These are phyloP conservation scores for Thymelicus acteon DNA, from an alignment of 2,888 invertebrate species.

Conservation along the genomic window DNA sequence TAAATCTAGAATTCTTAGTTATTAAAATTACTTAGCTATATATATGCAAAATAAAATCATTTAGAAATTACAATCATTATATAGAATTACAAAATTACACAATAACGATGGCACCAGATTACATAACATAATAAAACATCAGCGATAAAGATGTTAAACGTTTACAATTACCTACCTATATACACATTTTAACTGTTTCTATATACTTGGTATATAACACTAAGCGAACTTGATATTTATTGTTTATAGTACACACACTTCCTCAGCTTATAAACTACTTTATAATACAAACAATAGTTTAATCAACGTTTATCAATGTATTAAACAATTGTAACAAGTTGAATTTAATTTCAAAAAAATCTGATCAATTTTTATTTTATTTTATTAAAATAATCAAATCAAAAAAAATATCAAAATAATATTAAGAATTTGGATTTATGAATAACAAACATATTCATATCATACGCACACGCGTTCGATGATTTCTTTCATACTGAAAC, in stretches of 20 bases:
- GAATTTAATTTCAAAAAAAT: too few species aligned
- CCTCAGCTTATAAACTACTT: too few species aligned
- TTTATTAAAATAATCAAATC: too few species aligned
- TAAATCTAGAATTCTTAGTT: conserved; percentile 57
- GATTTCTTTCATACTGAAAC: too few species aligned
- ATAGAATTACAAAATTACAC: conserved; percentile 36
- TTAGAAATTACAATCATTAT: conserved; percentile 30
- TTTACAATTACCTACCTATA: conserved; percentile 32
- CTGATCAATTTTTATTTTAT: too few species aligned
- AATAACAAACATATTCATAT: too few species aligned
- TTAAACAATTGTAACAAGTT: too few species aligned
- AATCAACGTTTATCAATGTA: too few species aligned
- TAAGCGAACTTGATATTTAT: conserved; percentile 30
- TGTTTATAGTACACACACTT: conserved; percentile 23
- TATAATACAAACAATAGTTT: too few species aligned
- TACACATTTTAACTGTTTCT: conserved; percentile 32
- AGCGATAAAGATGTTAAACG: conserved; percentile 29
- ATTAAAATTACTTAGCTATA: conserved; percentile 45
- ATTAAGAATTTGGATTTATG: too few species aligned
- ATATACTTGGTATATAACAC: conserved; percentile 31
- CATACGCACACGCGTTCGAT: too few species aligned
- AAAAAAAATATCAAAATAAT: too few species aligned
- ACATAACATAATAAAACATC: conserved; percentile 26
- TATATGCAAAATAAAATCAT: conserved; percentile 41
- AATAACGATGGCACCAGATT: conserved; percentile 35